Conservation (phyloP, 1,140 invertebrate genomes). For the Phymastichus coffea region DNA sequence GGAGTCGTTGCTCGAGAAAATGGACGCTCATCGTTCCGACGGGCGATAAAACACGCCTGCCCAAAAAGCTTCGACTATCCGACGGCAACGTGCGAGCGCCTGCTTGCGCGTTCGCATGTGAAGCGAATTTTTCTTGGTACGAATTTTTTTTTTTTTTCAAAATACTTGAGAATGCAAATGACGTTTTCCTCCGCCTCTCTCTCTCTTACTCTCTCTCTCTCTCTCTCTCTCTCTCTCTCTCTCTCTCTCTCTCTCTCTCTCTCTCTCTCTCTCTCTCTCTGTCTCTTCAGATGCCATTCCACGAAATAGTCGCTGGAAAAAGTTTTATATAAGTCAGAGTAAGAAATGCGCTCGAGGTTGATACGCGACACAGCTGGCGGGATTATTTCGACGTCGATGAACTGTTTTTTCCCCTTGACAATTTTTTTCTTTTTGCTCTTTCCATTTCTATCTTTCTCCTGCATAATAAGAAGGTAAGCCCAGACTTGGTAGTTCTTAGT, state of each 20-base stretch:
- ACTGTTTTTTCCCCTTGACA: slow-evolving; percentile 30
- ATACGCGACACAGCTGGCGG: slow-evolving; percentile 43
- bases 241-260: too few species aligned
- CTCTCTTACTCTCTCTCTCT: too few species aligned
- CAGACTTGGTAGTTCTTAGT: too few species aligned
- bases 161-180: slow-evolving; percentile 20
- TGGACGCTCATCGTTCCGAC: not conserved
- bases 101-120: not conserved
- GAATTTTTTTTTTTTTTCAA: too few species aligned
- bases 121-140: slow-evolving; percentile 1
- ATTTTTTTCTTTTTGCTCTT: slow-evolving; percentile 7
- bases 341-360: slow-evolving; percentile 29
- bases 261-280: too few species aligned
- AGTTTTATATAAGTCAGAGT: slow-evolving; percentile 15
- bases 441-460: not conserved
- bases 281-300: too few species aligned
- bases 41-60: not conserved
- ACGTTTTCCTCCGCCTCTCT: too few species aligned
- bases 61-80: not conserved
- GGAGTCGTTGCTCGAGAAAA: too few species aligned
- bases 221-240: too few species aligned
- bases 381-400: slow-evolving; percentile 38
- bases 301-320: slow-evolving; percentile 18
- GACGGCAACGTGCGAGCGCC: not conserved
- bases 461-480: slow-evolving; percentile 14